Evolutionary conservation across 2,113 vertebrate species (phyloP).

Genomic region (Pheucticus melanocephalus): DNA sequence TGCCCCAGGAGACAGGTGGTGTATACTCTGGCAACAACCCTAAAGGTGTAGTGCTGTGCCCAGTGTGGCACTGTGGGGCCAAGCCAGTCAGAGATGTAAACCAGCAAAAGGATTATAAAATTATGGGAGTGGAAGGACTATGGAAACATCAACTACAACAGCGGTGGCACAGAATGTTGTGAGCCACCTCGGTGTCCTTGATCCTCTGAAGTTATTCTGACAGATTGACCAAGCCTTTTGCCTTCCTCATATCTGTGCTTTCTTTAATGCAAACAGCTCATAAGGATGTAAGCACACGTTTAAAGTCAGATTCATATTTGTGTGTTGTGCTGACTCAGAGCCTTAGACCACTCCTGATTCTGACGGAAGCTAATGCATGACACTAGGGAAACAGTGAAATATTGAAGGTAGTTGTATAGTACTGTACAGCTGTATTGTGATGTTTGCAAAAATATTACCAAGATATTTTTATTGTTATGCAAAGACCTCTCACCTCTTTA

Average conservation of each 20-base stretch:
- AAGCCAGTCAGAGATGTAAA: not conserved
- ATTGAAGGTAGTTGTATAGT: not conserved
- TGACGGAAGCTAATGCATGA: not conserved
- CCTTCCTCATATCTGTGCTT: not conserved
- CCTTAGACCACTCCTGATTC: not conserved
- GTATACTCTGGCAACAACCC: not conserved
- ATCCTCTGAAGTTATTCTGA: not conserved
- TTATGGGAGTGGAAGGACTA: not conserved
- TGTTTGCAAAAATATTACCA: not conserved
- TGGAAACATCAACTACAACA: not conserved
- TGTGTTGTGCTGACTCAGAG: not conserved
- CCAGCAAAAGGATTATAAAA: not conserved
- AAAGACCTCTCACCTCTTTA: not conserved
- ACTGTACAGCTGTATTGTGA: not conserved
- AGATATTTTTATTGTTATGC: not conserved
- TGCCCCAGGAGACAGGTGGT: not conserved
- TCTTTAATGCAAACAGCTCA: not conserved
- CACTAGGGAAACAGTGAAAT: not conserved
- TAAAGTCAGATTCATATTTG: not conserved
- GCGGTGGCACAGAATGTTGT: accelerated
- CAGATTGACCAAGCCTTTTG: not conserved
- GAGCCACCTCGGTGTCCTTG: not conserved
- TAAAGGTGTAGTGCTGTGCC: not conserved
- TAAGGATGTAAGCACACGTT: not conserved
- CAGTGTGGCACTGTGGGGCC: not conserved